A percentile compares a stretch with the other conserved stretches of the same genome.
These are phyloP conservation scores for Nudaria mundana DNA, from an alignment of 2,888 invertebrate genomes.

Conservation along the genomic window DNA sequence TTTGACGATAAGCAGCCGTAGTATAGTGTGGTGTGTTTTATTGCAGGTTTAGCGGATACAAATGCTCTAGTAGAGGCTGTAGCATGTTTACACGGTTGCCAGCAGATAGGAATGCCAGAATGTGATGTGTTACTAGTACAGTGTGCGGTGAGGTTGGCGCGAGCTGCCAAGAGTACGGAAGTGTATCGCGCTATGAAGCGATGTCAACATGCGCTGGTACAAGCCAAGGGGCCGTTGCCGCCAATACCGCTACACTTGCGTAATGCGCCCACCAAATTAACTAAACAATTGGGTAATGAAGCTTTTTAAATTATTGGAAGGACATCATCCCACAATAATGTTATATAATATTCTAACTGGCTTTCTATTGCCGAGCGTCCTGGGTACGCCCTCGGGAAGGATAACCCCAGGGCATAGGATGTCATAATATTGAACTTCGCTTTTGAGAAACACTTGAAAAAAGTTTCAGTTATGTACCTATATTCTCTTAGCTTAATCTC, in stretches of 20 bases:
- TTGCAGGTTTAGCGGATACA: constrained; percentile 84
- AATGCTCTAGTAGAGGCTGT: constrained; percentile 85
- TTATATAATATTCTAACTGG: no score
- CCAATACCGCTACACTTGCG: constrained; percentile 88
- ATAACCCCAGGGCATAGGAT: no score
- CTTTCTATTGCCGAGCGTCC: no score
- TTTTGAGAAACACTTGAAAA: no score
- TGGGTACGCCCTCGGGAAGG: no score
- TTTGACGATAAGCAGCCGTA: no score
- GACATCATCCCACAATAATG: no score
- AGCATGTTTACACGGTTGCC: constrained; percentile 89
- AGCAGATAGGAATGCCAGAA: constrained; percentile 91
- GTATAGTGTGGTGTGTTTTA: no score
- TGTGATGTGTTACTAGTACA: constrained; percentile 89
- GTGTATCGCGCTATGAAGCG: constrained; percentile 80
- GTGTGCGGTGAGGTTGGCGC: constrained; percentile 87
- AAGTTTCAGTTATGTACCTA: no score
- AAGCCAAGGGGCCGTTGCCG: constrained; percentile 86
- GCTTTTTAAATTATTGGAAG: no score
- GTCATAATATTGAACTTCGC: no score
- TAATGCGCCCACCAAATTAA: constrained; percentile 89
- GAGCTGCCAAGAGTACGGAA: constrained; percentile 88
- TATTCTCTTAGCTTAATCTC: no score
- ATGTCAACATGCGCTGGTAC: constrained; percentile 82
- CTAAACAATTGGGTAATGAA: constrained; percentile 85